Conservation (phyloP, 2,113 vertebrate genomes). For the Austrofundulus limnaeus region DNA sequence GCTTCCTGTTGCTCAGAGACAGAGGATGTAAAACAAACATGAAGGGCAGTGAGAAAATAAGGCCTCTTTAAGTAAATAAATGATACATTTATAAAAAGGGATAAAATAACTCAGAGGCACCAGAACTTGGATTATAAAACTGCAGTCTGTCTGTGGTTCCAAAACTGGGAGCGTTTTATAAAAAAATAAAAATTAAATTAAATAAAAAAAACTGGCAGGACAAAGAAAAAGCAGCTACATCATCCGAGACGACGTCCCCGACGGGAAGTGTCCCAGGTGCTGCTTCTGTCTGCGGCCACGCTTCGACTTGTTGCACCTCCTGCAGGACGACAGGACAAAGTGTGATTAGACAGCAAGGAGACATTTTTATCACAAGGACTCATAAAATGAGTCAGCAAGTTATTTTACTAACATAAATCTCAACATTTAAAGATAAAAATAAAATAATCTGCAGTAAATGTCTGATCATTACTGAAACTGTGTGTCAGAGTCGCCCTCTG, state of each 20-base stretch:
- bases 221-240: constrained; percentile 85
- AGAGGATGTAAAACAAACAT: constrained; percentile 59
- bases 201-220: too few species aligned
- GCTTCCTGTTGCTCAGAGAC: constrained; percentile 30
- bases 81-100: constrained; percentile 26
- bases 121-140: constrained; percentile 64
- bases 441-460: too few species aligned
- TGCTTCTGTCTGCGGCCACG: constrained; percentile 97
- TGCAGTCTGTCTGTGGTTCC: constrained; percentile 64
- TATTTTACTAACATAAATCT: too few species aligned
- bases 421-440: too few species aligned
- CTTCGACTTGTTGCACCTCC: constrained; percentile 96
- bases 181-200: too few species aligned
- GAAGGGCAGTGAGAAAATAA: constrained; percentile 72
- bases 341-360: not conserved
- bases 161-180: constrained; percentile 57
- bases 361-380: too few species aligned
- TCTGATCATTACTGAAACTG: not conserved
- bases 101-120: constrained; percentile 56
- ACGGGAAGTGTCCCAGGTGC: constrained; percentile 95
- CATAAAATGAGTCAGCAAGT: too few species aligned
- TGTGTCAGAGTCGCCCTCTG: not conserved
- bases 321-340: constrained; percentile 73
- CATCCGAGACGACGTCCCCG: constrained; percentile 95
- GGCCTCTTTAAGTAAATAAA: constrained; percentile 67